Conservation (phyloP, 2,888 invertebrate species). For the Pterostichus madidus region DNA sequence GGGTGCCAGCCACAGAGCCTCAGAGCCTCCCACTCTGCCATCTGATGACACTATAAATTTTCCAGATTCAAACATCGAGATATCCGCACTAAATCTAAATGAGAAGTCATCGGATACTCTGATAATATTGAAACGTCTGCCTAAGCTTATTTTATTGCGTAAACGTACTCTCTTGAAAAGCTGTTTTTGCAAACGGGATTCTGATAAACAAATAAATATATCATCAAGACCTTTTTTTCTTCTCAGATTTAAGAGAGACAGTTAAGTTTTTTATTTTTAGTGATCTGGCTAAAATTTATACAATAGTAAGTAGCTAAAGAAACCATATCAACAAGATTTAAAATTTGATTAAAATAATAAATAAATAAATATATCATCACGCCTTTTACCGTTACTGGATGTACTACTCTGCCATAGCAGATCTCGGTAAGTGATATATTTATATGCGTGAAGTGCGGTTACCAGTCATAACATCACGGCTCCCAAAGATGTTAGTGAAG, state of each 20-base stretch:
- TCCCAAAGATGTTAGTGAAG: too few species aligned
- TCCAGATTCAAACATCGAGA: constrained; percentile 23
- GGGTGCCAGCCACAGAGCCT: constrained; percentile 16
- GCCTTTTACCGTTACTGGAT: too few species aligned
- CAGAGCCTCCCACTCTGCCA: constrained; percentile 13
- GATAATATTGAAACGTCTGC: constrained; percentile 21
- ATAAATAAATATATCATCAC: too few species aligned
- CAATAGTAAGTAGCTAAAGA: too few species aligned
- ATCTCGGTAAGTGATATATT: too few species aligned
- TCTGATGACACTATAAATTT: constrained; percentile 49
- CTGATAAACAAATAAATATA: constrained; percentile 16
- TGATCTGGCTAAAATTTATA: too few species aligned
- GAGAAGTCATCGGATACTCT: constrained; percentile 33
- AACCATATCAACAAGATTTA: too few species aligned
- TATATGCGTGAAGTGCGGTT: too few species aligned
- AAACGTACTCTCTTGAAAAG: constrained; percentile 1
- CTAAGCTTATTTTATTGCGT: constrained; percentile 11
- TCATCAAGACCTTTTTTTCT: not conserved
- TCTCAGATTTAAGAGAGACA: not conserved
- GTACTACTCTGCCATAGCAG: too few species aligned
- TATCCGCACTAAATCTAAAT: constrained; percentile 55
- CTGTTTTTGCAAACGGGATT: not conserved
- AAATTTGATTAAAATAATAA: too few species aligned
- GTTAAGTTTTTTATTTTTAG: not conserved
- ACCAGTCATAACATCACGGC: too few species aligned